Evolutionary conservation across 2,797 vertebrate genomes (phyloP).

Genomic region (Odontamblyopus lacepedii): DNA sequence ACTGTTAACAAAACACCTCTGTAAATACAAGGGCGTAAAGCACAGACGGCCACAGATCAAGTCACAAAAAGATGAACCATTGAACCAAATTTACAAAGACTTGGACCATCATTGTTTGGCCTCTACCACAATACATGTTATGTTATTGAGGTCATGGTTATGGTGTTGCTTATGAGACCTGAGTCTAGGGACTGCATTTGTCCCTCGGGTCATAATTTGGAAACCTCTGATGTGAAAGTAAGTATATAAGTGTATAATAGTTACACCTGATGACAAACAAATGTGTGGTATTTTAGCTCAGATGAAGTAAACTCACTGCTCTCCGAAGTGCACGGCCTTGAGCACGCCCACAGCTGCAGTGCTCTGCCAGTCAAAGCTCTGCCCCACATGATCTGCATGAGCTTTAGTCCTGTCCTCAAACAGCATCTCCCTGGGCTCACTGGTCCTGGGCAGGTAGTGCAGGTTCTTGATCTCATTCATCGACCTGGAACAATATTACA

Average conservation of each 20-base stretch:
- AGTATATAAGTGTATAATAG: too few species aligned
- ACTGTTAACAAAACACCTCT: conserved; percentile 66
- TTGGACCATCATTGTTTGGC: too few species aligned
- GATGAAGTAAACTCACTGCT: conserved; percentile 78
- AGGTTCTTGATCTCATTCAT: conserved; percentile 99
- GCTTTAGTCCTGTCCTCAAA: conserved; percentile 97
- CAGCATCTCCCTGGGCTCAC: conserved; percentile 94
- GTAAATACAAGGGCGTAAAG: too few species aligned
- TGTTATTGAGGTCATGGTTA: too few species aligned
- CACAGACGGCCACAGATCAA: too few species aligned
- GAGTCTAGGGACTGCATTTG: too few species aligned
- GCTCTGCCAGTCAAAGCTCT: conserved; percentile 99
- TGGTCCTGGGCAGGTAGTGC: conserved; percentile 95
- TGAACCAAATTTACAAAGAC: too few species aligned
- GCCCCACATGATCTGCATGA: conserved; percentile 96
- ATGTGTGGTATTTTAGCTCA: background rate
- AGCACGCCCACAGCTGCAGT: conserved; percentile 98
- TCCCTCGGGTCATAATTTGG: too few species aligned
- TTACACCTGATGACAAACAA: background rate
- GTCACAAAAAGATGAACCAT: too few species aligned
- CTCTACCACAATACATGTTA: too few species aligned
- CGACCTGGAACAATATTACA: conserved; percentile 75
- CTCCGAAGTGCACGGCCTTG: conserved; percentile 97
- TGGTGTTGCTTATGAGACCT: too few species aligned
- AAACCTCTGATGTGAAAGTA: background rate